Conservation (phyloP, 53 echinoderm and acorn worm genomes). For the Patiria pectinifera region DNA sequence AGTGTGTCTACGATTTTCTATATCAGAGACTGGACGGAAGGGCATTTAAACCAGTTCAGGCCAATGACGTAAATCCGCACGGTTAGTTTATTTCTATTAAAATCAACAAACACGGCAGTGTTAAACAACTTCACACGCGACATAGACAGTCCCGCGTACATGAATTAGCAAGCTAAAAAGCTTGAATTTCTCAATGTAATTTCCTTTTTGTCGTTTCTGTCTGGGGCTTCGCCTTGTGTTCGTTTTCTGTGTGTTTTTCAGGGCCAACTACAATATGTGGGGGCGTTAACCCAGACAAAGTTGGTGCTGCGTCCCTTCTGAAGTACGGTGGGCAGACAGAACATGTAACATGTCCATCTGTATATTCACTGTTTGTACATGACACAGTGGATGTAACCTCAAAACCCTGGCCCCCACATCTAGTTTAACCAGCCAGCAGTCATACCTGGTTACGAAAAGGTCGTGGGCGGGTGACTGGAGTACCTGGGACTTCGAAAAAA, state of each 20-base stretch:
- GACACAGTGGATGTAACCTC: background rate
- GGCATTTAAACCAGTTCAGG: background rate
- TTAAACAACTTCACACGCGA: background rate
- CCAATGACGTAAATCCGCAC: constrained; percentile 2
- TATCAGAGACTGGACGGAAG: background rate
- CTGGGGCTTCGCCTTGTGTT: background rate
- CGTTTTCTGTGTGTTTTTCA: background rate
- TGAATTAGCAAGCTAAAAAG: background rate
- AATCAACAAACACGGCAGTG: background rate
- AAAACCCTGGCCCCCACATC: background rate
- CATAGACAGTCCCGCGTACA: background rate
- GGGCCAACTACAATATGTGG: background rate
- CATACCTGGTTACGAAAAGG: background rate
- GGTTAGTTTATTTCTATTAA: background rate
- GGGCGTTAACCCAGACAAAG: background rate
- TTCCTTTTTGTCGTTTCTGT: background rate
- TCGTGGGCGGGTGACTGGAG: background rate
- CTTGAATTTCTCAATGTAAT: background rate
- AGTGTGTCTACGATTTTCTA: background rate
- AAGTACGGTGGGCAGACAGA: background rate
- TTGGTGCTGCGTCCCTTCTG: background rate
- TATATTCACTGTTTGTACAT: background rate
- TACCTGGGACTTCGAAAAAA: background rate
- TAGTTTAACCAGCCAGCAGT: background rate
- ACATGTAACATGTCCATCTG: background rate